A percentile compares a stretch with the other conserved stretches of the same genome.
Evolutionary conservation across 2,888 invertebrate genomes (phyloP).

Genomic region (Mechanitis messenoides): DNA sequence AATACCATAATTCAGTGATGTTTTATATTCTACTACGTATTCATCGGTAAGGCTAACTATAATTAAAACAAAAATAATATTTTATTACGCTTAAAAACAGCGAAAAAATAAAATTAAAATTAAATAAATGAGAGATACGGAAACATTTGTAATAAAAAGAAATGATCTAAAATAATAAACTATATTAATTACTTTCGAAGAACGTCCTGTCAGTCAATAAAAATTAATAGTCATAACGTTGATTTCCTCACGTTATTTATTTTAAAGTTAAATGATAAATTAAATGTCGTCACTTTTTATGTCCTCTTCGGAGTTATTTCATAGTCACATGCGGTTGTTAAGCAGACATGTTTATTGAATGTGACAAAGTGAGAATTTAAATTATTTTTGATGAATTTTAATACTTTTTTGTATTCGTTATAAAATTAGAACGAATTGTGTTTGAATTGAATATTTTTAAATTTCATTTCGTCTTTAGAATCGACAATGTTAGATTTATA

Average conservation of each 20-base stretch:
- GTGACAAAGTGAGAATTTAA: slow-evolving; percentile 12
- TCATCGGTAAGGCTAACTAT: too few relatives aligned
- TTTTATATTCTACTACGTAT: too few relatives aligned
- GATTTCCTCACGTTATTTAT: slow-evolving; percentile 52
- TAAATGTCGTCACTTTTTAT: slow-evolving; percentile 65
- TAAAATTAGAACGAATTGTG: too few relatives aligned
- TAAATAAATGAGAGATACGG: neutral
- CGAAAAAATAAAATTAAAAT: neutral
- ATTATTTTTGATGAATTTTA: slow-evolving; percentile 18
- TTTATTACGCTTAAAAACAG: too few relatives aligned
- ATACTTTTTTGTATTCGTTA: neutral
- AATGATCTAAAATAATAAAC: neutral
- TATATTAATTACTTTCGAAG: slow-evolving; percentile 27
- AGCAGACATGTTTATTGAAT: slow-evolving; percentile 38
- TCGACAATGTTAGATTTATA: too few relatives aligned
- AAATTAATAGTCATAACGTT: slow-evolving; percentile 37
- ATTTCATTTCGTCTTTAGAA: too few relatives aligned
- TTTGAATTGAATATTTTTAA: too few relatives aligned
- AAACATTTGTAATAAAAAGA: neutral
- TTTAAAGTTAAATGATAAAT: slow-evolving; percentile 56
- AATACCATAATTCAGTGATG: too few relatives aligned
- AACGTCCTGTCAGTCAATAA: slow-evolving; percentile 34
- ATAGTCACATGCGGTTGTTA: slow-evolving; percentile 54
- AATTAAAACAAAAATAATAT: too few relatives aligned
- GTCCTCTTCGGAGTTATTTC: slow-evolving; percentile 61